These are phyloP conservation scores for Tragelaphus buxtoni DNA, from an alignment of 2,113 vertebrate genomes.

Conservation along the genomic window DNA sequence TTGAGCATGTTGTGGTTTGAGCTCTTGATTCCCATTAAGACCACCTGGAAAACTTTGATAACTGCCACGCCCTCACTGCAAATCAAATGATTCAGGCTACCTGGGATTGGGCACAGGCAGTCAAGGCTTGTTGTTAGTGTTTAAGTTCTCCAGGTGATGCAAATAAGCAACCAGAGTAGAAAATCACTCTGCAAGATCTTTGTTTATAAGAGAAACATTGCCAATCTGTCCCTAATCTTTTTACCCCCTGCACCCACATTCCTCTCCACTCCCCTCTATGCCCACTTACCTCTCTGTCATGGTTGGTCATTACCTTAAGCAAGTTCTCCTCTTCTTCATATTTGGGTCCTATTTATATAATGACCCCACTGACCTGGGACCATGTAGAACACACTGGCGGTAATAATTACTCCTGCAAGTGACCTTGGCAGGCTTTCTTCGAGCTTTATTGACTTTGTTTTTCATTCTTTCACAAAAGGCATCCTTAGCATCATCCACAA, in stretches of 20 bases:
- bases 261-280: neutral
- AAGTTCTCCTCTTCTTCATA: constrained; percentile 35
- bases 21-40: neutral
- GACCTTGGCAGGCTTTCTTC: constrained; percentile 40
- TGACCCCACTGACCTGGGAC: constrained; percentile 36
- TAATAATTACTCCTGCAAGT: constrained; percentile 41
- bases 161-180: neutral
- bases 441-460: constrained; percentile 37
- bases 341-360: constrained; percentile 36
- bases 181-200: neutral
- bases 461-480: constrained; percentile 36
- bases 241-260: neutral
- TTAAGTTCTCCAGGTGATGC: neutral
- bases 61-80: neutral
- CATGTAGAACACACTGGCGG: constrained; percentile 2
- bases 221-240: neutral
- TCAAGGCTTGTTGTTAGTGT: neutral
- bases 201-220: neutral
- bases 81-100: neutral
- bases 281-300: neutral
- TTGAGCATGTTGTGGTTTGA: neutral
- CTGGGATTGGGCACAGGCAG: neutral
- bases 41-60: constrained; percentile 11
- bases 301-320: constrained; percentile 19
- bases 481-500: neutral